These are phyloP conservation scores for Folsomia candida DNA, from an alignment of 2,888 invertebrate species.

Conservation along the genomic window DNA sequence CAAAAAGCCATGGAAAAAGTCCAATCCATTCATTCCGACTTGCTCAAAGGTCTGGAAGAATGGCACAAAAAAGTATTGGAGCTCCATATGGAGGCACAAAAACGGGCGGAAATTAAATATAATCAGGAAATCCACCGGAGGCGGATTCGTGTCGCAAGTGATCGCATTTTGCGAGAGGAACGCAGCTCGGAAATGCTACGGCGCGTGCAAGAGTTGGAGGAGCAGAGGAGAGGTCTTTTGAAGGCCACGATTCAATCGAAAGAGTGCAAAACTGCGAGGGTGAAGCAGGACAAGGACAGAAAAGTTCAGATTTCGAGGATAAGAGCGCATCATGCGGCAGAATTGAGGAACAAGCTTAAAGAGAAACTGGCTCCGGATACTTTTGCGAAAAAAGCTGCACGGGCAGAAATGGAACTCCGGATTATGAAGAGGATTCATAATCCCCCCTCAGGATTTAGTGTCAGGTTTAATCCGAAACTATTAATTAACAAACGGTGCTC, in stretches of 20 bases:
- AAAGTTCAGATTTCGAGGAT: conserved; percentile 40
- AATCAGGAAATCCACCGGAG: conserved; percentile 51
- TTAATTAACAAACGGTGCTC: conserved; percentile 33
- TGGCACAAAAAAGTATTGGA: conserved; percentile 55
- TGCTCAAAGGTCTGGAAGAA: conserved; percentile 54
- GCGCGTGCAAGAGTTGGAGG: conserved; percentile 45
- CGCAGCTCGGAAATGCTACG: conserved; percentile 41
- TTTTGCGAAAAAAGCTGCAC: conserved; percentile 48
- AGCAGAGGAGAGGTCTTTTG: conserved; percentile 38
- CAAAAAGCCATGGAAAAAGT: conserved; percentile 51
- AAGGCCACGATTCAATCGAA: conserved; percentile 44
- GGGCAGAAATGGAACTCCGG: conserved; percentile 45
- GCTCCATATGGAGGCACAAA: conserved; percentile 53
- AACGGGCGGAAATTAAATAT: conserved; percentile 53
- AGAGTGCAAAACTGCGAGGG: conserved; percentile 37
- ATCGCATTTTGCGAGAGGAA: conserved; percentile 46
- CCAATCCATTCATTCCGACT: conserved; percentile 53
- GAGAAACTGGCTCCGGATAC: conserved; percentile 48
- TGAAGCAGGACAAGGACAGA: conserved; percentile 45
- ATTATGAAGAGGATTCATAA: conserved; percentile 35
- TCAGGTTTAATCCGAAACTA: conserved; percentile 38
- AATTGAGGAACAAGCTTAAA: conserved; percentile 41
- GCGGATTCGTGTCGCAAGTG: conserved; percentile 44
- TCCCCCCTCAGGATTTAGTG: conserved; percentile 17
- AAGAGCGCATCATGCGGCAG: conserved; percentile 47